Percentiles rank a stretch among this genome's conserved stretches.
These are phyloP conservation scores for Atta texana DNA, from an alignment of 1,140 invertebrate species.

Conservation along the genomic window DNA sequence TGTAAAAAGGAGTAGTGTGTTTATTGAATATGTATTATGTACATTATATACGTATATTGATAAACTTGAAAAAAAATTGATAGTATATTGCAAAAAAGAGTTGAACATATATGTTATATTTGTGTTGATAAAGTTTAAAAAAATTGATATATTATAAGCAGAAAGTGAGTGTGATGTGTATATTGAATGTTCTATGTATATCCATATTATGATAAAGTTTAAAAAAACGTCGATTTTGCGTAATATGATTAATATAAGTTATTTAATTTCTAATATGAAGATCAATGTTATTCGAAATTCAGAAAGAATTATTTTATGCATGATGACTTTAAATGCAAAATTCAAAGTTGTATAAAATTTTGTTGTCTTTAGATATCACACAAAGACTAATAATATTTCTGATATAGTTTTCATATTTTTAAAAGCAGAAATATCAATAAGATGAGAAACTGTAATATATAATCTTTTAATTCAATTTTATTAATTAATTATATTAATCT, in stretches of 20 bases:
- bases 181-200: too few relatives aligned
- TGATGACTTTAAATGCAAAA: background rate
- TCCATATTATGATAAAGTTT: too few relatives aligned
- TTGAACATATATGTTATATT: constrained; percentile 9
- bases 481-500: background rate
- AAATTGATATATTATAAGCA: background rate
- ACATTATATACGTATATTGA: background rate
- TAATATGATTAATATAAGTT: constrained; percentile 11
- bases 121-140: background rate
- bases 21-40: background rate
- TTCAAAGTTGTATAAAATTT: constrained; percentile 1
- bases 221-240: background rate
- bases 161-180: too few relatives aligned
- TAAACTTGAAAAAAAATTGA: too few relatives aligned
- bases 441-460: background rate
- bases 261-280: background rate
- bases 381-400: background rate
- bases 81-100: too few relatives aligned
- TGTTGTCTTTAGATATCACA: background rate
- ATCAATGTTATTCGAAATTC: background rate
- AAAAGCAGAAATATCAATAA: background rate
- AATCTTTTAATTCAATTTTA: background rate
- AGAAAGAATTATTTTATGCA: background rate
- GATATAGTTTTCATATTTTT: background rate
- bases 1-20: background rate